Percentiles rank a stretch among this genome's conserved stretches.
Evolutionary conservation across 2,888 invertebrate genomes (phyloP).

Genomic region (Alloscopus bannaensis): DNA sequence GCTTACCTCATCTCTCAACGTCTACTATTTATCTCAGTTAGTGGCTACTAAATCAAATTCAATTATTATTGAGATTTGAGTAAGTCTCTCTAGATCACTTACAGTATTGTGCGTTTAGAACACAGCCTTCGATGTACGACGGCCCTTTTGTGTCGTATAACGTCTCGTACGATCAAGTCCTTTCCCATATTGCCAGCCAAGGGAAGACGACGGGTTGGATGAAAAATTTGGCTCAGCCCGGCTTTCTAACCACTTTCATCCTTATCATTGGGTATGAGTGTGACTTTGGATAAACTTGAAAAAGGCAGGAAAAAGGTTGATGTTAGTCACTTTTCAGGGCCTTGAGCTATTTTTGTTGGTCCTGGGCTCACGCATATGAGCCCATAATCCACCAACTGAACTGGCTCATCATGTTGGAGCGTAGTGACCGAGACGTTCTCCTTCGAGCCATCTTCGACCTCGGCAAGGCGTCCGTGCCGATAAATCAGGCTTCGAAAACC

Average conservation of each 20-base stretch:
- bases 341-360: conserved; percentile 45
- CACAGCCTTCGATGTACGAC: conserved; percentile 17
- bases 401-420: conserved; percentile 54
- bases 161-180: conserved; percentile 12
- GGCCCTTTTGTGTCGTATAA: conserved; percentile 28
- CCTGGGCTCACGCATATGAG: conserved; percentile 61
- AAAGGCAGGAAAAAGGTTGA: background rate
- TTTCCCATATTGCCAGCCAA: background rate
- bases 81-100: too few species aligned
- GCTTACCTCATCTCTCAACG: conserved; percentile 18
- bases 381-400: conserved; percentile 44
- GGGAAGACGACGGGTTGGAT: conserved; percentile 4
- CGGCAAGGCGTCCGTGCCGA: conserved; percentile 10
- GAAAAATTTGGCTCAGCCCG: background rate
- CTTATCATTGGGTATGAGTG: conserved; percentile 17
- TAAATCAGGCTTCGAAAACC: background rate
- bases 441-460: conserved; percentile 68
- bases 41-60: background rate
- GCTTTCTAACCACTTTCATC: conserved; percentile 3
- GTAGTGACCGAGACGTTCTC: conserved; percentile 65
- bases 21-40: conserved; percentile 40
- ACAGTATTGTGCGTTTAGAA: conserved; percentile 18
- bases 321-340: conserved; percentile 30
- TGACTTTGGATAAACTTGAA: background rate
- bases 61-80: too few species aligned